phyloP scores from a whole-genome alignment of 2,113 vertebrate genomes.

The Smithornis capensis region DNA sequence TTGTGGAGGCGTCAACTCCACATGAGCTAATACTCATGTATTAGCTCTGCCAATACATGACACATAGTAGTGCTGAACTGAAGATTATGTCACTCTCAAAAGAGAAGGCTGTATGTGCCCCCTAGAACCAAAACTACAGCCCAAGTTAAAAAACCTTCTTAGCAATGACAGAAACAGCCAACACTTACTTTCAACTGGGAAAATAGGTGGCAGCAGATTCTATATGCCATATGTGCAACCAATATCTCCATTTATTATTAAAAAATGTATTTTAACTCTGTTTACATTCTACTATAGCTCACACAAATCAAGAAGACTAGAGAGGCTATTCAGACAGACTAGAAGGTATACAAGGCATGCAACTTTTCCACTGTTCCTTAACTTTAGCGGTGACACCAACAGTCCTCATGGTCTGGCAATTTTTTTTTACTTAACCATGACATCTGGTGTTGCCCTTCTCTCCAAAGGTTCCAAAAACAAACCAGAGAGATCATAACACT shows the following conservation, averaged over 20 bases:
- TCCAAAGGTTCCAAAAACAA: neutral
- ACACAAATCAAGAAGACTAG: neutral
- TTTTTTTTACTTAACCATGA: neutral
- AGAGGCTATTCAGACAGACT: neutral
- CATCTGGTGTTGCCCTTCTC: neutral
- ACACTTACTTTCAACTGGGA: neutral
- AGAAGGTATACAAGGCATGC: neutral
- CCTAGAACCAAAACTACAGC: neutral
- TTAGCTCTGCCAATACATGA: neutral
- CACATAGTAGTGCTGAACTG: neutral
- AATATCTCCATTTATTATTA: neutral
- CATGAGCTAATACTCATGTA: too few relatives aligned
- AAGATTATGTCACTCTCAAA: neutral
- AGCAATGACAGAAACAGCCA: neutral
- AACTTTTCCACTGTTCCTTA: neutral
- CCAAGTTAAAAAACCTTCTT: neutral
- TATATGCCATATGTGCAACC: neutral
- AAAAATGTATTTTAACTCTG: neutral
- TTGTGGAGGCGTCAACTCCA: neutral
- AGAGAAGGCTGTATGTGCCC: neutral
- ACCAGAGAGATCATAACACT: neutral
- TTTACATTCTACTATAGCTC: neutral
- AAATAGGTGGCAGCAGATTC: neutral
- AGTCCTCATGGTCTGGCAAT: neutral
- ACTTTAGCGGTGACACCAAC: neutral